These are phyloP conservation scores for Drosophila baimaii DNA, from an alignment of 1,140 invertebrate species.

Conservation along the genomic window DNA sequence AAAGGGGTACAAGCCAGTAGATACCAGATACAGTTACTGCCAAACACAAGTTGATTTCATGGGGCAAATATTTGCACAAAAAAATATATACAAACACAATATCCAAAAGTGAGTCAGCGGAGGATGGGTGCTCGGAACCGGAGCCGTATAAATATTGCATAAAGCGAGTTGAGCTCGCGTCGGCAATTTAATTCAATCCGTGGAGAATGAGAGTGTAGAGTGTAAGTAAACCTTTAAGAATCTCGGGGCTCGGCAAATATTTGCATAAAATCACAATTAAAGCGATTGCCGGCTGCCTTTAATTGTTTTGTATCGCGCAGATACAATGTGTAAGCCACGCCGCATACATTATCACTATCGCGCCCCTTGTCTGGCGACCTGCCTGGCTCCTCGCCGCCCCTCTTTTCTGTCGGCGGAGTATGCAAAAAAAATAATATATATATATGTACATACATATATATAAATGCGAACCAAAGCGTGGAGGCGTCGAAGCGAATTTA, in stretches of 20 bases:
- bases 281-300: conserved; percentile 47
- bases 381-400: background rate
- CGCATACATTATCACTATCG: conserved; percentile 56
- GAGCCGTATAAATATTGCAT: conserved; percentile 52
- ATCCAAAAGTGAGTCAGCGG: conserved; percentile 26
- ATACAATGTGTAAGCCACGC: conserved; percentile 62
- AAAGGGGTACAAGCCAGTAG: conserved; percentile 4
- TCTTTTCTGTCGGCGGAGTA: background rate
- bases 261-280: conserved; percentile 73
- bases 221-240: conserved; percentile 6
- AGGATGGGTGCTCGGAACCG: background rate
- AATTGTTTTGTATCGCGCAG: conserved; percentile 68
- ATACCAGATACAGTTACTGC: conserved; percentile 2
- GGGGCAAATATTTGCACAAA: conserved; percentile 41
- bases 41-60: conserved; percentile 38
- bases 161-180: conserved; percentile 24
- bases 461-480: conserved; percentile 16
- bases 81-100: conserved; percentile 29
- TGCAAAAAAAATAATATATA: conserved; percentile 2
- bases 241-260: conserved; percentile 34
- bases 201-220: background rate
- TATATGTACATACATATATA: conserved; percentile 1
- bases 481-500: conserved; percentile 63
- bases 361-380: conserved; percentile 1
- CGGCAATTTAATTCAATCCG: conserved; percentile 57